Base-by-base conservation (phyloP, 2,797 vertebrate species). In the Onychomys arenicola region DNA sequence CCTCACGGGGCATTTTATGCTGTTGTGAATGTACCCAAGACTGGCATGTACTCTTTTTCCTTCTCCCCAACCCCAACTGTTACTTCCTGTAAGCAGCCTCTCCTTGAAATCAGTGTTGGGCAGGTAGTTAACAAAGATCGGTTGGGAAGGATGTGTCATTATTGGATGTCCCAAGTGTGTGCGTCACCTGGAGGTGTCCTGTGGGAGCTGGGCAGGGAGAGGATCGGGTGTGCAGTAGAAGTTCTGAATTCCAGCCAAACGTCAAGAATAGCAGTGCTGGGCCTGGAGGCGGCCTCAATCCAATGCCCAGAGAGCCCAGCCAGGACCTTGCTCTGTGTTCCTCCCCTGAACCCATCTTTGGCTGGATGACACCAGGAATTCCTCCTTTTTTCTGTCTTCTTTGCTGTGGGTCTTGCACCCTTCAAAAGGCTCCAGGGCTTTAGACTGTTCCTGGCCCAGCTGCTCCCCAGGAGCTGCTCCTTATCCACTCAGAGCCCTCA, bases 401-500 rank as follows among this genome's bases (percentile, higher is more conserved):
- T 52, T 52, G 80, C 29, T 92, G 19, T 76, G 29, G n/a, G 25
- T n/a, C 65, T 34, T 46, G 55, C 4, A 34, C 32, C 49, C 27
- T 17, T 1, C 40, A 25, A 55, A 61, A 40, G 69, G 7, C 43
- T 63, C 69, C 37, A 29, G 0, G 11, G 55, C 61, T 43, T 82
- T 34, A 52, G 87, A 73, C 29, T 40, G 8, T 5, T 25, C 57
- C 19, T 17, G 43, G 29, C 63, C 86, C 2, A 0, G 77, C 19
- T 61, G 49, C 59, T 75, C 6, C 2, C 8, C 0, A 25, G 61
- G 63, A 87, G 12, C 55, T 37, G 73, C 25, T 34, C 32, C 9
- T 25, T 14, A n/a, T 43, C 49, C 3, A 5, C 37, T 0, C 34
- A 1, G 57, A 82, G 29, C 17, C 27, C 32, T 25, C 0, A 8